Conservation (phyloP, 2,113 vertebrate species). For the Mirounga angustirostris region DNA sequence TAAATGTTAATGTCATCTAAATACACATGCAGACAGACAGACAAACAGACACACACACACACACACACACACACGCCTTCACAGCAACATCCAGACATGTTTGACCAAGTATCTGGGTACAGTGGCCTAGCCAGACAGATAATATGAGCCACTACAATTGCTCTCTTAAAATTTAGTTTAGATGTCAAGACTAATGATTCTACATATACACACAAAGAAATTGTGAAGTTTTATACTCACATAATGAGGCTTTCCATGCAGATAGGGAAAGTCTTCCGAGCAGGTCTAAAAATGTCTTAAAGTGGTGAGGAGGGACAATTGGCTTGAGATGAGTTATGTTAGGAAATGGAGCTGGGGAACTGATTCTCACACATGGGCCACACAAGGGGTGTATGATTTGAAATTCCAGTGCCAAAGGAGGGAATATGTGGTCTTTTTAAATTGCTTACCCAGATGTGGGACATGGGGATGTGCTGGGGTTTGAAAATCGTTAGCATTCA, state of each 20-base stretch:
- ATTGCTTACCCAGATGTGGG: background rate
- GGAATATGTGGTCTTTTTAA: background rate
- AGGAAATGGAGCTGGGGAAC: background rate
- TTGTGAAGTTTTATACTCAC: background rate
- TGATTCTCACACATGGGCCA: background rate
- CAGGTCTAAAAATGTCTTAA: background rate
- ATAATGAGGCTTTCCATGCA: too few species aligned
- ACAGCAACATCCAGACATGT: background rate
- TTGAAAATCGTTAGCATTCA: background rate
- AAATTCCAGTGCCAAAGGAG: background rate
- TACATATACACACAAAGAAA: background rate
- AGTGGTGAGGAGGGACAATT: background rate
- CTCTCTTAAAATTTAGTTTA: background rate
- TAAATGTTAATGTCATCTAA: background rate
- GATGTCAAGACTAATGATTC: background rate
- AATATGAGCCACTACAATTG: background rate
- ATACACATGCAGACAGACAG: background rate
- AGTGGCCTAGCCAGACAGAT: background rate
- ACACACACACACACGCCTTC: background rate
- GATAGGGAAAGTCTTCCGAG: background rate
- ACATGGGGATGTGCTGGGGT: background rate
- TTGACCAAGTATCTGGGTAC: background rate
- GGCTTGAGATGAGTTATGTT: background rate
- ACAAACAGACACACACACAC: background rate
- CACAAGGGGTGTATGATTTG: background rate